Evolutionary conservation across 2,888 invertebrate species (phyloP), one percentile per base, ranked within the genome.

Genomic region (Nomada lathburiana): DNA sequence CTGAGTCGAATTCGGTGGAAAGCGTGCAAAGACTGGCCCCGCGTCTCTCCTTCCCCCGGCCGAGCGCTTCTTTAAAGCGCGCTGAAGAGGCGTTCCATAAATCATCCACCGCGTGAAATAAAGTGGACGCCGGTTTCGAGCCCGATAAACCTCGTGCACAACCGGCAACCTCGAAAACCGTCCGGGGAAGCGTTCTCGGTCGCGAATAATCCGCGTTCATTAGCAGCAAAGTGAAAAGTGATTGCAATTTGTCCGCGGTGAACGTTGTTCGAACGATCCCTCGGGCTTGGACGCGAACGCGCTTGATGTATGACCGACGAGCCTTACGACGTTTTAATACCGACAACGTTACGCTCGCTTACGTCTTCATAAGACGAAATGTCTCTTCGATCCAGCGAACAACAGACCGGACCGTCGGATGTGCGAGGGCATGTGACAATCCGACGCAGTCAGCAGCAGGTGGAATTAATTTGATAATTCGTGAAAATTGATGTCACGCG

Each of bases 261-360:
- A 63, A 75, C 75, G 75, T 57, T 64, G 71, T 75, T 79, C 82
- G 70, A 72, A 73, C 80, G 77, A 85, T 85, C 86, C 86, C 86
- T 85, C 76, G 57, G 86, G 83, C 76, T 52, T 60, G 74, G 57
- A 64, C 82, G 74, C 70, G 76, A 65, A 70, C 65, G 9, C 20
- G 73, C 65, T 72, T 77, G 87, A 86, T 86, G 82, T 80, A 87
- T 87, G 87, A 76, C 62, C 67, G 65, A 42, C 85, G 63, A 62
- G 64, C 76, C 70, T 88, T 87, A 87, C 79, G 86, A 89, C 84
- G 80, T 86, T 87, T 89, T 88, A 89, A 89, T 89, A 84, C 81
- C 85, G 76, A 76, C 85, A 76, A 83, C 47, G 84, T 83, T 75
- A 75, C 81, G 85, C 86, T 82, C 81, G 80, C 83, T 81, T 83